These are phyloP conservation scores for Chiridota heheva DNA, from an alignment of 35 echinoderm and acorn worm genomes.

Conservation along the genomic window DNA sequence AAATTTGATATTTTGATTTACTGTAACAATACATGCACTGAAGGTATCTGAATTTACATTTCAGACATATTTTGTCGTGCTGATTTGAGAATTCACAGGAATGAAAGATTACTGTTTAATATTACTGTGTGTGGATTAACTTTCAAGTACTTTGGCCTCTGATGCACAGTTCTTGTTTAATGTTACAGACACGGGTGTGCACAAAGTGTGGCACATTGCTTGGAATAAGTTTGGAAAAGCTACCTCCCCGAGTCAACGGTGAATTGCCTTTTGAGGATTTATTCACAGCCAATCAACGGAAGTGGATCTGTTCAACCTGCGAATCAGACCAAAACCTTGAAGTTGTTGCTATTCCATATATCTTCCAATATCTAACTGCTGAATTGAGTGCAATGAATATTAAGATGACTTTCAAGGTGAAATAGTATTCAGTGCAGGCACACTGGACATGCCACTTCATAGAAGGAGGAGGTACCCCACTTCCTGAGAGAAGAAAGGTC, in stretches of 20 bases:
- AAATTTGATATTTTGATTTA: not conserved
- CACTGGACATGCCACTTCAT: no score
- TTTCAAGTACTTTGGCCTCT: not conserved
- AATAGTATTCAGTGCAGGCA: no score
- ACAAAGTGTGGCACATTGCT: slow-evolving; percentile 86
- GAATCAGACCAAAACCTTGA: slow-evolving; percentile 64
- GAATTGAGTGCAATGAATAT: slow-evolving; percentile 95
- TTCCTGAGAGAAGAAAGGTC: no score
- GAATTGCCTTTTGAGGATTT: slow-evolving; percentile 32
- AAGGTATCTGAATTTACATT: not conserved
- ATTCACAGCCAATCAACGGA: slow-evolving; percentile 23
- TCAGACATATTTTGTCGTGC: not conserved
- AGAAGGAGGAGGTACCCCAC: no score
- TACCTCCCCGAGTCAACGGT: slow-evolving; percentile 6
- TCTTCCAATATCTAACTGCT: slow-evolving; percentile 89
- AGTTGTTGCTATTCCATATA: slow-evolving; percentile 74
- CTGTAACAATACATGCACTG: not conserved
- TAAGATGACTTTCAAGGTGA: slow-evolving; percentile 78
- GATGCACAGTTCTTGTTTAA: slow-evolving; percentile 3
- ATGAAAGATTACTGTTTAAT: not conserved
- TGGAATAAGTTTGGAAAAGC: slow-evolving; percentile 76
- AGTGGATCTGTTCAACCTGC: slow-evolving; percentile 87
- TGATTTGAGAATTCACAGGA: not conserved
- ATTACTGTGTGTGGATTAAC: not conserved
- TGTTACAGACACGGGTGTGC: slow-evolving; percentile 67